Conservation (phyloP, 1,140 invertebrate genomes). For the Ceratoteleas bidentatus region DNA sequence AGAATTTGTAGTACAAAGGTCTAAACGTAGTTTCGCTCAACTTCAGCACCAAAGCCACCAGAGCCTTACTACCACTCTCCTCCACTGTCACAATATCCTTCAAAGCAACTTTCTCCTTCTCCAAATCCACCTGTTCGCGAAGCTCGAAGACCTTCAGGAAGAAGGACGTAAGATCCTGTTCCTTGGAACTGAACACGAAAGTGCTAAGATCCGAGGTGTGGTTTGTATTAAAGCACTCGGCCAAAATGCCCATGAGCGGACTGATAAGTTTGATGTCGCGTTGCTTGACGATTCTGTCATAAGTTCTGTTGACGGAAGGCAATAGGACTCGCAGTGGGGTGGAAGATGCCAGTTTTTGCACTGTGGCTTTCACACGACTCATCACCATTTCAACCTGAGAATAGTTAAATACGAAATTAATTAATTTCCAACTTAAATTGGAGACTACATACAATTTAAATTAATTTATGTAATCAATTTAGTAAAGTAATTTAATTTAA, state of each 20-base stretch:
- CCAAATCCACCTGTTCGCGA: conserved; percentile 79
- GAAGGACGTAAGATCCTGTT: conserved; percentile 85
- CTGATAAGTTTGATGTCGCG: conserved; percentile 84
- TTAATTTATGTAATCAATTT: too few species aligned
- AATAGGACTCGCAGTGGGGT: conserved; percentile 89
- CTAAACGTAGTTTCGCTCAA: conserved; percentile 93
- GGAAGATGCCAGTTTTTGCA: conserved; percentile 85
- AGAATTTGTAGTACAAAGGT: conserved; percentile 92
- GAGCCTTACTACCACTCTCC: conserved; percentile 86
- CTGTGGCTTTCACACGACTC: conserved; percentile 79
- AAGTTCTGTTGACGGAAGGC: conserved; percentile 86
- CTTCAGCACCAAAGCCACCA: conserved; percentile 91
- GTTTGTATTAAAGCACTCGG: conserved; percentile 85
- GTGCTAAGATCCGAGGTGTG: conserved; percentile 83
- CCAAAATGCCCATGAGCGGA: conserved; percentile 87
- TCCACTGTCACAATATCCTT: conserved; percentile 83
- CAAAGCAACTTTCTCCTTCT: conserved; percentile 73
- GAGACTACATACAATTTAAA: too few species aligned
- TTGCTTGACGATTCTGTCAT: conserved; percentile 83
- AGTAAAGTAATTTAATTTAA: conserved; percentile 1
- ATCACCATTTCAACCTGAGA: conserved; percentile 80
- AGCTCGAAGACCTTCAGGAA: conserved; percentile 90
- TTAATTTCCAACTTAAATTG: neutral
- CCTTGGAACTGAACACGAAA: conserved; percentile 79
- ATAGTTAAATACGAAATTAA: conserved; percentile 5